A percentile compares a stretch with the other conserved stretches of the same genome.
Evolutionary conservation across 2,797 vertebrate genomes (phyloP).

Genomic region (Cetoscarus ocellatus): DNA sequence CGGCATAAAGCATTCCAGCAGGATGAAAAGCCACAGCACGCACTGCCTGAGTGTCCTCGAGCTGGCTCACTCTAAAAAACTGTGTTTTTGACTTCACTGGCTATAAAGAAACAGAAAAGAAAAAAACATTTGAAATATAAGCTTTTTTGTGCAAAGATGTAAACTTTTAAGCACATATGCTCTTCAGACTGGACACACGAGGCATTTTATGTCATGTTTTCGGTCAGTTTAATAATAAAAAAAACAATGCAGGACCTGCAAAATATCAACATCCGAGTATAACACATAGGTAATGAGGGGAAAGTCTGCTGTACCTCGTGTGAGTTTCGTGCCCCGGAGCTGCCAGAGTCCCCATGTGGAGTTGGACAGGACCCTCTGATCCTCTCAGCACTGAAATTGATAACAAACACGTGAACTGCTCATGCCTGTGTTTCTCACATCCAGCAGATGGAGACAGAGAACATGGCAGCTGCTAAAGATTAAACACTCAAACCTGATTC

Average conservation of each 20-base stretch:
- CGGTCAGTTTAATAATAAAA: not conserved
- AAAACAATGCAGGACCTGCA: not conserved
- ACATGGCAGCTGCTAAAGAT: not conserved
- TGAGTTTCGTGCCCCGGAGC: conserved; percentile 73
- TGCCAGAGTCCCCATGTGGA: conserved; percentile 79
- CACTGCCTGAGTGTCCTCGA: conserved; percentile 97
- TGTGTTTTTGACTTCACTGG: conserved; percentile 89
- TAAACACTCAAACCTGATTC: too few relatives aligned
- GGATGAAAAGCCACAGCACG: conserved; percentile 98
- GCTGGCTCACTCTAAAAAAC: conserved; percentile 90
- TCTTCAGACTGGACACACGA: not conserved
- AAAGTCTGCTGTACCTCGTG: conserved; percentile 82
- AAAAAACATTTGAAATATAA: fast-evolving
- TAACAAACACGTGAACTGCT: conserved; percentile 1
- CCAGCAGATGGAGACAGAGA: not conserved
- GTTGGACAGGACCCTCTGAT: conserved; percentile 54
- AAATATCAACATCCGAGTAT: not conserved
- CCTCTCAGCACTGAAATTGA: conserved; percentile 57
- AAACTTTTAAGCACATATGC: not conserved
- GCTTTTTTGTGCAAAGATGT: not conserved
- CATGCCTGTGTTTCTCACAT: not conserved
- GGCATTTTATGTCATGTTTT: not conserved
- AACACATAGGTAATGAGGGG: not conserved
- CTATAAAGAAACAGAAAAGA: conserved; percentile 58
- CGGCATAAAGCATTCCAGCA: conserved; percentile 92